Evolutionary conservation across 2,888 invertebrate species (phyloP).

Genomic region (Timandra comae): DNA sequence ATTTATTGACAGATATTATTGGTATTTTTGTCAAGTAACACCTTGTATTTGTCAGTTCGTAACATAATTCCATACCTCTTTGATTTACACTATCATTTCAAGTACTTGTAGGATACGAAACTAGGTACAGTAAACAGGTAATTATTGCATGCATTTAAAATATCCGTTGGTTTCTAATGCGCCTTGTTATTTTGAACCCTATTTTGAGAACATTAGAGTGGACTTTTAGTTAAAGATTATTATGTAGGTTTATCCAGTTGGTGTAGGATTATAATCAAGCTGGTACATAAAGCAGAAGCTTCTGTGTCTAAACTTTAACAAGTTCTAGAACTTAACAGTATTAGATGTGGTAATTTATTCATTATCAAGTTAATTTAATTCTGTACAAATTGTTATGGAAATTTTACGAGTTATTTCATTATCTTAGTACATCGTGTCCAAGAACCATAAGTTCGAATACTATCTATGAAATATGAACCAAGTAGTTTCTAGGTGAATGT

Average conservation of each 20-base stretch:
- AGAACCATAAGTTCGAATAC: too few species aligned
- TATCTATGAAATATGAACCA: too few species aligned
- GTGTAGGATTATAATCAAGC: not conserved
- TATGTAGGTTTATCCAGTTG: not conserved
- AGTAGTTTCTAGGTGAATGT: too few species aligned
- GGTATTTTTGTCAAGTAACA: conserved; percentile 39
- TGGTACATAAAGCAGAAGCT: not conserved
- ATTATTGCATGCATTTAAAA: conserved; percentile 1
- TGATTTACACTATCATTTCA: conserved; percentile 8
- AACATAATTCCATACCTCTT: conserved; percentile 7
- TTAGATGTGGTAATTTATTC: too few species aligned
- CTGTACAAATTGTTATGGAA: too few species aligned
- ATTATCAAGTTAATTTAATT: too few species aligned
- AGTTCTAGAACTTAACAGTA: not conserved
- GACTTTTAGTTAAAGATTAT: not conserved
- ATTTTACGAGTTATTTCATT: too few species aligned
- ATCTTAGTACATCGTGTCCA: too few species aligned
- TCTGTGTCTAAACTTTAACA: not conserved
- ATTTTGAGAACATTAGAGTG: not conserved
- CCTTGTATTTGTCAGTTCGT: conserved; percentile 25
- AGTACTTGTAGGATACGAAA: conserved; percentile 1
- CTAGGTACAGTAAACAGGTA: not conserved
- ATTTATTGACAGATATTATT: conserved; percentile 48
- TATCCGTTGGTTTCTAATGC: not conserved
- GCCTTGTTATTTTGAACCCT: not conserved